Evolutionary conservation across 2,797 vertebrate genomes (phyloP), one percentile per base, ranked within the genome.

Genomic region (Gorsachius magnificus): DNA sequence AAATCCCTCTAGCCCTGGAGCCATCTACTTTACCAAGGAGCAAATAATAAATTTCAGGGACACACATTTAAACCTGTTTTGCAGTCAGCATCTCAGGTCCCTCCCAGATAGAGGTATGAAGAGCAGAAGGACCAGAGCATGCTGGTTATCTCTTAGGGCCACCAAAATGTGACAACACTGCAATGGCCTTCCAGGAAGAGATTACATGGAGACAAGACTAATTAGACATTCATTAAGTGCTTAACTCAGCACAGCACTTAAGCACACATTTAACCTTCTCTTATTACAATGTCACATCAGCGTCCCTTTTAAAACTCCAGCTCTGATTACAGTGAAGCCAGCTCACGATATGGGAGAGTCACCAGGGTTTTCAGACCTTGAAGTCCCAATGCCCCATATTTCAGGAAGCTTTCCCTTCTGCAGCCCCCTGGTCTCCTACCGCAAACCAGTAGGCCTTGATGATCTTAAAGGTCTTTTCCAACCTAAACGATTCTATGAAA

Each of bases 171-270:
- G 71, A 25, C 76, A 83, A 43, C 61, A 6, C 36, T 57, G 72
- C 64, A 75, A 19, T 36, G 78, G 41, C 14, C 81, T 93, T 96
- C 83, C 83, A 87, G 57, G 64, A 83, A 48, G 13, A 65, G 68
- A 50, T 66, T 70, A 87, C 6, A 4, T 28, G 31, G 69, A 68
- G 83, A 87, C 76, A 87, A 84, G 68, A 72, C 87, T 91, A 87
- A 94, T 93, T 91, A 92, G 83, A 71, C 69, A 70, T 58, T 94
- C 83, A 93, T 95, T 92, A 96, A 94, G 69, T 66, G 58, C 61
- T 89, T 87, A 93, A 88, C 81, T 93, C 90, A 91, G 84, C 96
- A 93, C 89, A 95, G 87, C 87, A 92, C 94, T 97, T 89, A 80
- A 94, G 79, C 38, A 71, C 77, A 43, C 71, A 58, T 89, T 96